These are phyloP conservation scores for Okamejei kenojei DNA, from an alignment of 2,797 vertebrate species.

Conservation along the genomic window DNA sequence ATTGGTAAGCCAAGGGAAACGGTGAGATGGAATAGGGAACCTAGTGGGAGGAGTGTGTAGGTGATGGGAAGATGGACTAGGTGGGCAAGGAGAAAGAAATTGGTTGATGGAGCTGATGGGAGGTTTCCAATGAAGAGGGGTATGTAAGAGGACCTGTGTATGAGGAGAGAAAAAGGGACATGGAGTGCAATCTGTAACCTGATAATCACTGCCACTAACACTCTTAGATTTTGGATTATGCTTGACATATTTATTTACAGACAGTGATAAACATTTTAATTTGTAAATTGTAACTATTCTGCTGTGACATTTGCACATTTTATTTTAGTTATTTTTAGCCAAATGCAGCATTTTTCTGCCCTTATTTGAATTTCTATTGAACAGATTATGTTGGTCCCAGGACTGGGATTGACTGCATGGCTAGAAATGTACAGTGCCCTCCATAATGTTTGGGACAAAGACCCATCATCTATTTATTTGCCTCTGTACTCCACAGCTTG, in stretches of 20 bases:
- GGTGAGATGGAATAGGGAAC: too few species aligned
- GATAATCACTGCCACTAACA: neutral
- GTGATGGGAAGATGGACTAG: too few species aligned
- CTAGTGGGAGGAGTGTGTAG: too few species aligned
- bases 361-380: neutral
- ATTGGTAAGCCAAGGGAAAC: too few species aligned
- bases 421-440: neutral
- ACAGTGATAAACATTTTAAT: neutral
- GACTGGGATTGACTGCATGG: neutral
- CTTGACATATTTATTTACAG: neutral
- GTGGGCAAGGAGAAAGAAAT: too few species aligned
- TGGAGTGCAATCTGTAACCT: neutral
- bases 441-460: too few species aligned
- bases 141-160: too few species aligned
- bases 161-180: too few species aligned
- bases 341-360: neutral
- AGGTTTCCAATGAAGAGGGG: too few species aligned
- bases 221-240: neutral
- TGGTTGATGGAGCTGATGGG: too few species aligned
- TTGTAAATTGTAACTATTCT: neutral
- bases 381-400: neutral
- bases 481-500: too few species aligned
- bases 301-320: neutral
- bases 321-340: neutral
- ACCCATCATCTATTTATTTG: too few species aligned